Base-by-base conservation (phyloP, 2,888 invertebrate species). In the Drosophila hamatofila region DNA sequence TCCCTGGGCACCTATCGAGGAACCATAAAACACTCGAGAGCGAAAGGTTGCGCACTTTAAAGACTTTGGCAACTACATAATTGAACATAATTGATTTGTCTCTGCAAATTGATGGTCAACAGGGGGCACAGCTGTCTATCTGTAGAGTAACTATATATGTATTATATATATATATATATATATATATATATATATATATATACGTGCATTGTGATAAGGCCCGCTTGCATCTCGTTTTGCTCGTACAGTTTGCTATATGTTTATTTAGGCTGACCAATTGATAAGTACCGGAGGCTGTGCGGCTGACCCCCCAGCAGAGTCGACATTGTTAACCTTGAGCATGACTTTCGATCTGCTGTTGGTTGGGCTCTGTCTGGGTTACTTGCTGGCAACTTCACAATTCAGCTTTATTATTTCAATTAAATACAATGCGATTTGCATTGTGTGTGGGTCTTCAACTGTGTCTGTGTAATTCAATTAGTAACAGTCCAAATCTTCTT, bases 351-450 rank as follows among this genome's bases (percentile, higher is more conserved):
- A 35, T 14, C 39, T 25, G 66, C 18, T 18, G 48, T 18, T 59
- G 44, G 25, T 68, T 23, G 39, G 46, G 30, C 30, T 49, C 18
- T 30, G 48, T 30, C 37, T n/a, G 66, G 64, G 58, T 21, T 56
- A 70, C 64, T 86, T 75, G 75, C 37, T 66, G 55, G 70, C 76
- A 82, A 83, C 78, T 81, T 85, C 81, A 85, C 77, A 79, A 77
- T 79, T 81, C 67, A 73, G 71, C 75, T 87, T 86, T 74, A 86
- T 88, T 81, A 83, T 86, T 86, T 86, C 78, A 86, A 86, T 86
- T 88, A 88, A 86, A 86, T 84, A 84, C 75, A 78, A 84, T 83
- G 77, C 73, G 86, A 88, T 83, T 85, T 88, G 81, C 80, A 83
- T 83, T 83, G 83, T 68, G 70, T 72, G 79, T 58, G 72, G 77